A percentile compares a stretch with the other conserved stretches of the same genome.
Evolutionary conservation across 2,113 vertebrate species (phyloP).

Genomic region (Melanerpes aurifrons): DNA sequence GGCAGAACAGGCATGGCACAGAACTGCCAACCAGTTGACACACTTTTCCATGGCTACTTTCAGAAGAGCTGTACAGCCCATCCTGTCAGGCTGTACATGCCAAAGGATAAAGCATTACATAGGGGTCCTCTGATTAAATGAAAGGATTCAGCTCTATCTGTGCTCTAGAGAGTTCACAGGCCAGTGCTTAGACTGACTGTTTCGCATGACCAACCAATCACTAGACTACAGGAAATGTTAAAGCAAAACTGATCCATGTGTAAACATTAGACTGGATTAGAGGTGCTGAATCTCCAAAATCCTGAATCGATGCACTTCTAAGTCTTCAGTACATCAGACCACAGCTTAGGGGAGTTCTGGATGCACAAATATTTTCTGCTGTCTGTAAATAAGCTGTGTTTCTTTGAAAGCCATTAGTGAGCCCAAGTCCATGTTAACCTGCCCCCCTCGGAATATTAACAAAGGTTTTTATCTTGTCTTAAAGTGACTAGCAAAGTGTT

Average conservation of each 20-base stretch:
- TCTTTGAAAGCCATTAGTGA: background rate
- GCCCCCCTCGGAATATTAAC: background rate
- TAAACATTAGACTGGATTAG: background rate
- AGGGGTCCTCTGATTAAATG: background rate
- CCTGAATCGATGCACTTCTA: background rate
- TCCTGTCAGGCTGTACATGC: accelerated
- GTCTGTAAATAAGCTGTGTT: background rate
- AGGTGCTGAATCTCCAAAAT: background rate
- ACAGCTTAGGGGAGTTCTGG: background rate
- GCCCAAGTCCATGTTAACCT: background rate
- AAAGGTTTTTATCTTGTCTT: background rate
- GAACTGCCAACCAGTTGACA: background rate
- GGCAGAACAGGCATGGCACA: background rate
- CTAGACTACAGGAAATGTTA: background rate
- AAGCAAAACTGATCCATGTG: accelerated
- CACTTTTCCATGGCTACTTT: accelerated
- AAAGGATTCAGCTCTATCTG: background rate
- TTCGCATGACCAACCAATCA: background rate
- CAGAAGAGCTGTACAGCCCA: background rate
- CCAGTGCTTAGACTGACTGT: accelerated
- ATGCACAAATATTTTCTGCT: background rate
- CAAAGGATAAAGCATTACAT: background rate
- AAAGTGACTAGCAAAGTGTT: background rate
- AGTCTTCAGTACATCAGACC: background rate
- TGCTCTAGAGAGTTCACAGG: background rate